Conservation (phyloP, 2,888 invertebrate species). For the Pherbina coryleti region DNA sequence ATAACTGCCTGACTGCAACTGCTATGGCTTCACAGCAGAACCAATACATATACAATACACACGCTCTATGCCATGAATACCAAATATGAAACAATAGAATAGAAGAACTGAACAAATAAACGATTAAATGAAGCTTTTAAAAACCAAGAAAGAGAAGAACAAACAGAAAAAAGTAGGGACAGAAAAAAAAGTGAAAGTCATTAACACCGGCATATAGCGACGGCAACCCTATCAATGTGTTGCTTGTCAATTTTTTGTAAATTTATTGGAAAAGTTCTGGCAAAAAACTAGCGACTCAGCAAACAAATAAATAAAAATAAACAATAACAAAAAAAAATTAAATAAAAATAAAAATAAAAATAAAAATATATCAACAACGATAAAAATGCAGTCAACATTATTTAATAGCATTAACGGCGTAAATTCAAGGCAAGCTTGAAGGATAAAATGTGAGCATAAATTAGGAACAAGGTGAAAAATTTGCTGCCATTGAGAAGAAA, state of each 20-base stretch:
- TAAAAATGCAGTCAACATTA: constrained; percentile 23
- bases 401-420: constrained; percentile 41
- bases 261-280: not conserved
- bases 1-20: not conserved
- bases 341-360: too few relatives aligned
- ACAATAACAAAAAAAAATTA: too few relatives aligned
- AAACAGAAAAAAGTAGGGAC: not conserved
- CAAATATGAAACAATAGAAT: not conserved
- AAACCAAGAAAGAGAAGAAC: not conserved
- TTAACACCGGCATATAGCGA: constrained; percentile 48
- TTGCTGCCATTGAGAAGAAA: not conserved
- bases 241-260: constrained; percentile 5
- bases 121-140: constrained; percentile 1
- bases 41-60: not conserved
- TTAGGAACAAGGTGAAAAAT: constrained; percentile 26
- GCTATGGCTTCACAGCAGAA: constrained; percentile 22
- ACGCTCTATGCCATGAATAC: too few relatives aligned
- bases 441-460: constrained; percentile 36
- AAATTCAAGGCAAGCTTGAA: constrained; percentile 49
- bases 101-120: not conserved
- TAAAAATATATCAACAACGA: not conserved
- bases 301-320: too few relatives aligned
- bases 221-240: not conserved
- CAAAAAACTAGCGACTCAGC: too few relatives aligned
- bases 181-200: constrained; percentile 55